These are phyloP conservation scores for Microcebus lehilahytsara DNA, from an alignment of 2,113 vertebrate species.

Conservation along the genomic window DNA sequence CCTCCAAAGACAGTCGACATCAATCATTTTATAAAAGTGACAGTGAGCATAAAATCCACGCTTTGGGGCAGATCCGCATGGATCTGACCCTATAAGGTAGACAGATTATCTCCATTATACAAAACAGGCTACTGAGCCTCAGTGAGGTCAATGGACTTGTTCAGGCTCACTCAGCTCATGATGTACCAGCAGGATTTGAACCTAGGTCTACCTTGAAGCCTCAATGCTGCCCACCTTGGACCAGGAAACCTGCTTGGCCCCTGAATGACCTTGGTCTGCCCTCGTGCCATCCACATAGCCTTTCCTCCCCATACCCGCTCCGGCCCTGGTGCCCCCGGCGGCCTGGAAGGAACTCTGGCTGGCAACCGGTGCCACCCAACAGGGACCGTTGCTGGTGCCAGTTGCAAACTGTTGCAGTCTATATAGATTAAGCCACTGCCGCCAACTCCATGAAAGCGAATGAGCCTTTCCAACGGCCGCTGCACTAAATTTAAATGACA, in stretches of 20 bases:
- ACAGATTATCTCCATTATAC: fast-evolving
- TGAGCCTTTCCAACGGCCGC: background rate
- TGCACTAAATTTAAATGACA: background rate
- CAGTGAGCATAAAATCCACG: background rate
- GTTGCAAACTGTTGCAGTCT: conserved; percentile 17
- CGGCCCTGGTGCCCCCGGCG: fast-evolving
- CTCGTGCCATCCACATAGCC: fast-evolving
- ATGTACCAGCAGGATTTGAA: background rate
- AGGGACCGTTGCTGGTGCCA: background rate
- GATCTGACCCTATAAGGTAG: fast-evolving
- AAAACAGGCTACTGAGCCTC: background rate
- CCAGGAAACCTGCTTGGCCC: background rate
- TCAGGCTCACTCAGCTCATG: fast-evolving
- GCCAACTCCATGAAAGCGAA: background rate
- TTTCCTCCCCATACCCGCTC: background rate
- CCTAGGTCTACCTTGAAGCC: background rate
- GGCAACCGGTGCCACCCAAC: background rate
- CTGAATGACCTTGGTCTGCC: background rate
- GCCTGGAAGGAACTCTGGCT: background rate
- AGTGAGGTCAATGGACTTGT: too few species aligned
- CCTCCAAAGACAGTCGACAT: background rate
- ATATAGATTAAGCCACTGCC: background rate
- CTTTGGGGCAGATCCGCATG: background rate
- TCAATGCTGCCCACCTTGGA: fast-evolving
- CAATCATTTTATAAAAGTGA: background rate